These are phyloP conservation scores for Eupithecia tripunctaria DNA, from an alignment of 2,888 invertebrate genomes.

Conservation along the genomic window DNA sequence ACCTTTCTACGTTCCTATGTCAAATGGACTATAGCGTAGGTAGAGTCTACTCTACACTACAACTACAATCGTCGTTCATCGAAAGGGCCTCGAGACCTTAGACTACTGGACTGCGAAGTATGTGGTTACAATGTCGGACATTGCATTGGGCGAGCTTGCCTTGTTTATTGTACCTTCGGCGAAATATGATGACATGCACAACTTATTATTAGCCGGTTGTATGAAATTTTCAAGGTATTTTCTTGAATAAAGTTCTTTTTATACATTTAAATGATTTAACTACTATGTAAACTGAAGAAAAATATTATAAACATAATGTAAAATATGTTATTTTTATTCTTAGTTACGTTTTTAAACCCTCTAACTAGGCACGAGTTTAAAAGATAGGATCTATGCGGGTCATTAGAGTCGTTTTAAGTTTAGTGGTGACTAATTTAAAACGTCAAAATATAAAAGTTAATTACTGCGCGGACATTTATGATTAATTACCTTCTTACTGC, in stretches of 20 bases:
- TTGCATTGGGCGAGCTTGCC: conserved; percentile 23
- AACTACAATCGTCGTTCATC: conserved; percentile 16
- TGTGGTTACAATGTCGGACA: conserved; percentile 22
- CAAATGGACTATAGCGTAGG: neutral
- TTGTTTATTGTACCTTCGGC: conserved; percentile 26
- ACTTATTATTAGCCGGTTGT: conserved; percentile 20
- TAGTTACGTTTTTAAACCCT: neutral
- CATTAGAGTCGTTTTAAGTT: neutral
- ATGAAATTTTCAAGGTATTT: conserved; percentile 15
- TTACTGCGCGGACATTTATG: neutral
- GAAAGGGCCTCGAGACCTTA: conserved; percentile 12
- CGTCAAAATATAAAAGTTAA: neutral
- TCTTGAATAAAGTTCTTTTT: conserved; percentile 4
- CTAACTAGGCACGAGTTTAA: neutral
- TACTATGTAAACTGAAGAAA: too few species aligned
- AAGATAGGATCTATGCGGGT: neutral
- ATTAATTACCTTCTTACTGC: neutral
- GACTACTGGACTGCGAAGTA: conserved; percentile 26
- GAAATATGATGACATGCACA: conserved; percentile 30
- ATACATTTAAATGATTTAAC: neutral
- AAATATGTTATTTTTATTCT: too few species aligned
- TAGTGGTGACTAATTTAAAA: neutral
- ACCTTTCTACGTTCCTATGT: neutral
- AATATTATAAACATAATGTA: too few species aligned
- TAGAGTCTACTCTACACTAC: too few species aligned